Evolutionary conservation across 2,888 invertebrate genomes (phyloP).

Genomic region (Carterocephalus palaemon): DNA sequence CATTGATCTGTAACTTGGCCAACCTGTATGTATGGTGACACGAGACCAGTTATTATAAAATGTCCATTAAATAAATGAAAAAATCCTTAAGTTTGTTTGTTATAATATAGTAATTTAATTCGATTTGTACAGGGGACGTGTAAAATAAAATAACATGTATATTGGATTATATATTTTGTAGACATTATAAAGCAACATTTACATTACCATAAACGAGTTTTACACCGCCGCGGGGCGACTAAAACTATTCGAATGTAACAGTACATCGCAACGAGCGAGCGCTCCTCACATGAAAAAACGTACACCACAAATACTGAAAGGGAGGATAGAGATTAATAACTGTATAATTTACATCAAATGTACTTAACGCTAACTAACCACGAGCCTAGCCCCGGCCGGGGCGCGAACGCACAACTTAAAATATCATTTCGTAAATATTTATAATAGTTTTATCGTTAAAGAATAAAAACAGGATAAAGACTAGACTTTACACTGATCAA

Average conservation of each 20-base stretch:
- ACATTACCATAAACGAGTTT: conserved; percentile 75
- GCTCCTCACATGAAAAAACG: conserved; percentile 61
- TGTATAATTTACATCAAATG: conserved; percentile 72
- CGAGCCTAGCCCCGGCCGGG: conserved; percentile 64
- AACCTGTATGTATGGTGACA: no score
- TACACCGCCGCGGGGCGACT: conserved; percentile 56
- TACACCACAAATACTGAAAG: conserved; percentile 76
- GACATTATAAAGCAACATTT: conserved; percentile 80
- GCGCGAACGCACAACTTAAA: conserved; percentile 68
- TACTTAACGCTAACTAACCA: conserved; percentile 76
- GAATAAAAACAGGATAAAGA: conserved; percentile 78
- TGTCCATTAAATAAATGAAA: no score
- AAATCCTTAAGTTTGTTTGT: no score
- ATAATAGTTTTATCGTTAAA: conserved; percentile 67
- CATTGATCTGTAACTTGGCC: no score
- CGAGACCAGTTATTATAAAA: no score
- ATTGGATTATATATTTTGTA: conserved; percentile 79
- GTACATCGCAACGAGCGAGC: conserved; percentile 63
- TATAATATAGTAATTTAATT: no score
- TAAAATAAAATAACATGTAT: conserved; percentile 59
- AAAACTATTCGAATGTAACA: conserved; percentile 77
- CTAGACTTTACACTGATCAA: conserved; percentile 80
- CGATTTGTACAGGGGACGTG: background rate
- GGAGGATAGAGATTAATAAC: conserved; percentile 76
- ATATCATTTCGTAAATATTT: conserved; percentile 75